Percentiles rank a stretch among this genome's conserved stretches.
phyloP scores from a whole-genome alignment of 2,797 vertebrate genomes.

The Crenichthys baileyi region DNA sequence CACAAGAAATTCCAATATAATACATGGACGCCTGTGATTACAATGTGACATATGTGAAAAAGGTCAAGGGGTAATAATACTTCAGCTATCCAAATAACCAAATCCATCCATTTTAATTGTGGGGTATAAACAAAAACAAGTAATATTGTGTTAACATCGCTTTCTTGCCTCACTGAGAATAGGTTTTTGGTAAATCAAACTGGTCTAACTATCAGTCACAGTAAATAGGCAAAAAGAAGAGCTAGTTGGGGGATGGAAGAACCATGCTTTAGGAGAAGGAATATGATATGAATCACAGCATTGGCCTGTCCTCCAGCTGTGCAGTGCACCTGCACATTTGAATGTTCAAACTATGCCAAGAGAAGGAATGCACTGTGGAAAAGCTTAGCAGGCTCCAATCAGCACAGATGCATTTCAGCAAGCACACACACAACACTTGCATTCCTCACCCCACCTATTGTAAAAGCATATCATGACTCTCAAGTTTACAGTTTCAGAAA shows the following conservation, averaged over 20 bases:
- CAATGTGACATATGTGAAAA: too few relatives aligned
- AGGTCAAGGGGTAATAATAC: too few relatives aligned
- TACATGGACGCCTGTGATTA: too few relatives aligned
- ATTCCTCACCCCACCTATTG: slow-evolving; percentile 27
- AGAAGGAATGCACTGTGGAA: slow-evolving; percentile 39
- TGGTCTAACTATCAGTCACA: slow-evolving; percentile 23
- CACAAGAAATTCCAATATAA: too few relatives aligned
- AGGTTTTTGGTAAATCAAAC: slow-evolving; percentile 15
- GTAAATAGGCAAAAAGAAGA: slow-evolving; percentile 29
- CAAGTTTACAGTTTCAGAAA: slow-evolving; percentile 68
- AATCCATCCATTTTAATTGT: neutral
- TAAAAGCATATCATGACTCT: slow-evolving; percentile 54
- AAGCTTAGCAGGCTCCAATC: slow-evolving; percentile 52
- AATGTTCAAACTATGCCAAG: slow-evolving; percentile 57
- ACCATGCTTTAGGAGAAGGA: neutral
- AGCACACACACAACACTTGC: slow-evolving; percentile 19
- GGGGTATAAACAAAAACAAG: neutral
- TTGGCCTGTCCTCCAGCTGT: slow-evolving; percentile 71
- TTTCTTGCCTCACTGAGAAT: slow-evolving; percentile 7
- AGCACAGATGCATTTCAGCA: slow-evolving; percentile 38
- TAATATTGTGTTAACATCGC: neutral
- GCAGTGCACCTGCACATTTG: slow-evolving; percentile 76
- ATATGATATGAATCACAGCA: slow-evolving; percentile 71
- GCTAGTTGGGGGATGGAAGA: neutral
- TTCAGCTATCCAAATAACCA: too few relatives aligned